These are phyloP conservation scores for Erythrolamprus reginae DNA, from an alignment of 2,113 vertebrate species.

Conservation along the genomic window DNA sequence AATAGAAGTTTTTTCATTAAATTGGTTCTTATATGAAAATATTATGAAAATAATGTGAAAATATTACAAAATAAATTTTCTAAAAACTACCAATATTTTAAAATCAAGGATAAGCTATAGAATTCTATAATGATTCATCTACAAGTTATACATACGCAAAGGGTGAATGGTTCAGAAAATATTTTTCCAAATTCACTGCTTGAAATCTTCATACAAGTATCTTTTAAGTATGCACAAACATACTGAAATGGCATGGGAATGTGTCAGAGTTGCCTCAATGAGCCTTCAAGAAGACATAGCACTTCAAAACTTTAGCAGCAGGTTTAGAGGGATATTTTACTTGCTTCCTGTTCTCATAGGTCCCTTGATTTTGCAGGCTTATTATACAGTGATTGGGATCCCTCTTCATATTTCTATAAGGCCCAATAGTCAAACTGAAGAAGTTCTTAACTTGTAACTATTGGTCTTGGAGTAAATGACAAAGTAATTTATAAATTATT, in stretches of 20 bases:
- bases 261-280: neutral
- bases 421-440: neutral
- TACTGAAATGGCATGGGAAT: neutral
- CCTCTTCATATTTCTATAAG: neutral
- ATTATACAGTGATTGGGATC: neutral
- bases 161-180: neutral
- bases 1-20: conserved; percentile 36
- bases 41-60: conserved; percentile 3
- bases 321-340: neutral
- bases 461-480: neutral
- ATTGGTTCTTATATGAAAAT: neutral
- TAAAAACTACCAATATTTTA: conserved; percentile 8
- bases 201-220: neutral
- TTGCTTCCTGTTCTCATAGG: neutral
- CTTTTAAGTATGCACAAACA: neutral
- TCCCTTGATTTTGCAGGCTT: neutral
- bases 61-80: conserved; percentile 8
- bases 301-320: neutral
- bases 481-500: neutral
- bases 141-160: neutral
- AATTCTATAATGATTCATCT: neutral
- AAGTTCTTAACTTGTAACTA: neutral
- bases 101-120: neutral
- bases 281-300: neutral
- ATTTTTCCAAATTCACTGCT: neutral